These are phyloP conservation scores for Bradypodion ventrale DNA, from an alignment of 2,797 vertebrate species.

Conservation along the genomic window DNA sequence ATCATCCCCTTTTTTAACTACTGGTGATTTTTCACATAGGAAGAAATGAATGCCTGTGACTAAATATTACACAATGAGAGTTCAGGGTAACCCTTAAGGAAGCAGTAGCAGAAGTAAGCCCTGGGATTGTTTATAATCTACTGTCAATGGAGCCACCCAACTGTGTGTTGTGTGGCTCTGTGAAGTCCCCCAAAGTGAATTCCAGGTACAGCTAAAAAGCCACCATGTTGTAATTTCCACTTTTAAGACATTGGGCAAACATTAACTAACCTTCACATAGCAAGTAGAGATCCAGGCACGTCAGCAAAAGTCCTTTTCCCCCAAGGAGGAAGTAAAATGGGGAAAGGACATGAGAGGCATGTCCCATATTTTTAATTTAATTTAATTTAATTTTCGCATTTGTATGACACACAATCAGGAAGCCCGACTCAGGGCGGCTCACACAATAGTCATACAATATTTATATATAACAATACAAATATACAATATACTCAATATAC, in stretches of 20 bases:
- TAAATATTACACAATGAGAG: not conserved
- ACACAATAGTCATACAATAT: too few species aligned
- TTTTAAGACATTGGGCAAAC: not conserved
- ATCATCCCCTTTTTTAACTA: not conserved
- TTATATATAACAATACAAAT: too few species aligned
- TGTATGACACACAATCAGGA: too few species aligned
- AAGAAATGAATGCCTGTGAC: not conserved
- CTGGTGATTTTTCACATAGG: not conserved
- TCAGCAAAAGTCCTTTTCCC: not conserved
- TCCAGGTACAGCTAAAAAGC: not conserved
- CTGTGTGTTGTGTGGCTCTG: not conserved
- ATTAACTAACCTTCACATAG: constrained; percentile 10
- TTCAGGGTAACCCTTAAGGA: not conserved
- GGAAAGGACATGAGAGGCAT: not conserved
- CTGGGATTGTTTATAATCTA: not conserved
- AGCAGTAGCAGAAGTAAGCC: not conserved
- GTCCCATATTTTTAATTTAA: too few species aligned
- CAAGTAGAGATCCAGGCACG: not conserved
- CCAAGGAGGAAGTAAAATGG: not conserved
- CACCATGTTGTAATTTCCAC: constrained; percentile 11
- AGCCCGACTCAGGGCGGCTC: too few species aligned
- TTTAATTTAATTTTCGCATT: too few species aligned
- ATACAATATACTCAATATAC: too few species aligned
- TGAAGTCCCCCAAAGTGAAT: constrained; percentile 25
- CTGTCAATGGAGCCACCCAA: not conserved